Base-by-base conservation (phyloP, 2,888 invertebrate genomes). In the Miltochrista miniata region DNA sequence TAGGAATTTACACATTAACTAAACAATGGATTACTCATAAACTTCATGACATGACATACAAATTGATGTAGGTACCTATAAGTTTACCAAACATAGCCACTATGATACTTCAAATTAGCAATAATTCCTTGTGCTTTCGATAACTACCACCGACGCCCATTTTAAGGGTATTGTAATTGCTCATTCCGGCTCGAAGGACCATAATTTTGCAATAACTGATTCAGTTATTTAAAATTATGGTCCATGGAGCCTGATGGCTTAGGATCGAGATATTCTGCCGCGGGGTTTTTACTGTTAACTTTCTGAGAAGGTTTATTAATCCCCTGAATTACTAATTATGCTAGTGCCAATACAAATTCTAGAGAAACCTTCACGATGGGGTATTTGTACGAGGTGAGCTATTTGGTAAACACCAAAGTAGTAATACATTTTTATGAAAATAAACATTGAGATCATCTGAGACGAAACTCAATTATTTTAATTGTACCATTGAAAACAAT, bases 381-480 rank as follows among this genome's bases (percentile, higher is more conserved):
- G 18, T 51, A 41, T 45, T 45, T 45, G 24, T 24, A 11, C 15
- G 13, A 29, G 24, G 18, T 11, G 43, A 9, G 3, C 7, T 7
- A 45, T 33, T 51, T 51, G 37, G 37, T 51, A 45, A 51, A 51
- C 42, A 46, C n/a, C 13, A 10, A 10, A 10, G 33, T n/a, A 10
- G 11, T 15, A 35, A 41, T 31, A 37, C 15, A 33, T 15, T 51
- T 31, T 11, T 33, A 38, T 15, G n/a, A 46, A 37, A 33, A 46
- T 30, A 42, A 38, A 42, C 41, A 46, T 10, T 51, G 50, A 51
- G 37, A 45, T 51, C 51, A 51, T 51, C 35, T 13, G 2, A 8
- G 4, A 7, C 29, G 18, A 24, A 24, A 24, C n/a, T 39, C 13
- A 33, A 33, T 14, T 18, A 38, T 31, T 38, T 18, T 31, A 33